Conservation (phyloP, 2,113 vertebrate species). For the Scartelaos histophorus region DNA sequence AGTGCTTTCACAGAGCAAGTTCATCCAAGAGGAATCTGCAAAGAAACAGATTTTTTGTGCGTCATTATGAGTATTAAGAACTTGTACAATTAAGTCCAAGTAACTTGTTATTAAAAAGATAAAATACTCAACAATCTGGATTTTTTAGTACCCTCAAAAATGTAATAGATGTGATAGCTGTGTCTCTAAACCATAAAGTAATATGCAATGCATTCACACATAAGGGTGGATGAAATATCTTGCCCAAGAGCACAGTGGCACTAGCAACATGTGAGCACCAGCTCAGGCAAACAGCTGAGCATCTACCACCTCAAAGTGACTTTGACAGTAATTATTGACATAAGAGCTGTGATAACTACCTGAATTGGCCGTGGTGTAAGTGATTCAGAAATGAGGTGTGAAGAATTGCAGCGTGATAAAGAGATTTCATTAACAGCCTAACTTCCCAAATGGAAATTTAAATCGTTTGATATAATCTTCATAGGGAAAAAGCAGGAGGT, state of each 20-base stretch:
- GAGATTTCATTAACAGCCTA: slow-evolving; percentile 22
- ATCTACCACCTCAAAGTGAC: not conserved
- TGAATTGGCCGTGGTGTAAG: slow-evolving; percentile 12
- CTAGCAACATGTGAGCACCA: not conserved
- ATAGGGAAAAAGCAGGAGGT: slow-evolving; percentile 30
- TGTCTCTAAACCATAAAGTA: no score
- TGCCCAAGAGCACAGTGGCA: not conserved
- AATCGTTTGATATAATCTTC: slow-evolving; percentile 36
- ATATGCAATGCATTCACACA: no score
- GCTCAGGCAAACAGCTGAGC: not conserved
- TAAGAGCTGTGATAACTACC: slow-evolving; percentile 29
- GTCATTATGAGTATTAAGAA: no score
- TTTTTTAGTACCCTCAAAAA: no score
- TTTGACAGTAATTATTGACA: slow-evolving; percentile 6
- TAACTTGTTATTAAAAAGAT: not conserved
- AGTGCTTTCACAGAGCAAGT: not conserved
- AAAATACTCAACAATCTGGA: no score
- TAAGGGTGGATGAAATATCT: no score
- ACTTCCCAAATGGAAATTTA: slow-evolving; percentile 47
- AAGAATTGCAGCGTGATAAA: slow-evolving; percentile 29
- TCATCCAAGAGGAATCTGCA: not conserved
- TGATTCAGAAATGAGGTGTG: slow-evolving; percentile 24
- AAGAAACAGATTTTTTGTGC: not conserved
- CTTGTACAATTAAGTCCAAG: no score
- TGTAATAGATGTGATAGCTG: no score